Evolutionary conservation across 2,888 invertebrate genomes (phyloP).

Genomic region (Tiliacea citrago): DNA sequence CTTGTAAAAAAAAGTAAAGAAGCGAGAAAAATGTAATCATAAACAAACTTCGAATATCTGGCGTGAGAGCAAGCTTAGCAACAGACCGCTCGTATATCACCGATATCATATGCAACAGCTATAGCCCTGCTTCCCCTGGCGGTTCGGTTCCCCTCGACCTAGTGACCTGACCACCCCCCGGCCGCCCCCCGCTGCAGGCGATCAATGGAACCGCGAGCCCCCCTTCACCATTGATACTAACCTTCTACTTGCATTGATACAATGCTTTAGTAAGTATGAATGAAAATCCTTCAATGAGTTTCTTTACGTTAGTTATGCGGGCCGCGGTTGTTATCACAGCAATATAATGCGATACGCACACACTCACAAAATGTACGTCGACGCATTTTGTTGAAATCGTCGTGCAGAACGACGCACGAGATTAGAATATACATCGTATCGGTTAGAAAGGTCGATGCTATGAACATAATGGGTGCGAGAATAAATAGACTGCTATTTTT

Average conservation of each 20-base stretch:
- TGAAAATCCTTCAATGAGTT: conserved; percentile 71
- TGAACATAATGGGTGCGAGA: conserved; percentile 55
- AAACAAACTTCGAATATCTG: conserved; percentile 70
- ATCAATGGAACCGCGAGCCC: conserved; percentile 82
- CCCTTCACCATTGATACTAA: conserved; percentile 75
- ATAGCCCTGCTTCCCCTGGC: conserved; percentile 57
- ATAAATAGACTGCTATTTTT: conserved; percentile 63
- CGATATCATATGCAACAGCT: conserved; percentile 60
- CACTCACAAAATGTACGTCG: conserved; percentile 39
- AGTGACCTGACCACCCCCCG: conserved; percentile 78
- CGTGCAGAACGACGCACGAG: conserved; percentile 52
- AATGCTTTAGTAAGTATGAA: conserved; percentile 75
- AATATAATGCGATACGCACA: conserved; percentile 46
- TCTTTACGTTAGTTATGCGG: conserved; percentile 61
- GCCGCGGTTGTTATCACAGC: conserved; percentile 51
- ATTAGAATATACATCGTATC: conserved; percentile 53
- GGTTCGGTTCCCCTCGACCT: conserved; percentile 77
- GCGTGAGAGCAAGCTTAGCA: conserved; percentile 67
- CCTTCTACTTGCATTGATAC: conserved; percentile 75
- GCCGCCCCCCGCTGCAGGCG: conserved; percentile 73
- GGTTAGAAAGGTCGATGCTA: conserved; percentile 59
- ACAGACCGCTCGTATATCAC: conserved; percentile 63
- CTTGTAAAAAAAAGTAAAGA: conserved; percentile 65
- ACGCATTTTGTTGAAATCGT: conserved; percentile 57
- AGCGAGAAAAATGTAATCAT: conserved; percentile 70